These are phyloP conservation scores for Hippolais icterina DNA, from an alignment of 2,113 vertebrate genomes.

Conservation along the genomic window DNA sequence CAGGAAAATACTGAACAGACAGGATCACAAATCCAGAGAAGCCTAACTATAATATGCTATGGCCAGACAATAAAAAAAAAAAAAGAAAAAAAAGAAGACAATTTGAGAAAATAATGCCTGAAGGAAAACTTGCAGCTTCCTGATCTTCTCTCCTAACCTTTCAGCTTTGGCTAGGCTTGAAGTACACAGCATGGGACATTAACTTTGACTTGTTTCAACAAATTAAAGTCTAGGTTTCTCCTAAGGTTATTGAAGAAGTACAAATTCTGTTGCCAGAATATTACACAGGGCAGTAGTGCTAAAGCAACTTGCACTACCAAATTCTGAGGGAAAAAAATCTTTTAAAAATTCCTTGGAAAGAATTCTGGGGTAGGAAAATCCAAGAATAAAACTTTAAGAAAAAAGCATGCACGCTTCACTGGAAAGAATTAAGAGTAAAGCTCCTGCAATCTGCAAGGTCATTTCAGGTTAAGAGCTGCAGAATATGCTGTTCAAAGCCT, in stretches of 20 bases:
- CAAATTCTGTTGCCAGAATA: background rate
- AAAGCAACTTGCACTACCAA: background rate
- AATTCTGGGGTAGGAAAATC: background rate
- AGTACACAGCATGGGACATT: background rate
- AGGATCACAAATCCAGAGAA: background rate
- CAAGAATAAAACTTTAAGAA: background rate
- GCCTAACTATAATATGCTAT: background rate
- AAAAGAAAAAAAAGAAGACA: background rate
- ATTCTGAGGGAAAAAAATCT: background rate
- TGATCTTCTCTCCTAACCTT: background rate
- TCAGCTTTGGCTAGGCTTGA: background rate
- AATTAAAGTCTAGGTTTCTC: background rate
- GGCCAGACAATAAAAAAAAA: background rate
- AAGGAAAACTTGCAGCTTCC: background rate
- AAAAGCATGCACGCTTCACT: background rate
- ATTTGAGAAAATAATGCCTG: background rate
- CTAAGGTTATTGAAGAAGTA: background rate
- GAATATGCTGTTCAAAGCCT: background rate
- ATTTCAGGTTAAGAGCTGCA: constrained; percentile 4
- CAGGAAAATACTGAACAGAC: background rate
- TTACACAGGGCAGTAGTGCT: background rate
- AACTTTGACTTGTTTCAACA: background rate
- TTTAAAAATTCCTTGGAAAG: background rate
- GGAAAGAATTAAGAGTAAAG: background rate
- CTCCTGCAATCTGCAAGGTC: background rate